Percentiles rank a stretch among this genome's conserved stretches.
These are phyloP conservation scores for Ips typographus DNA, from an alignment of 1,140 invertebrate species.

Conservation along the genomic window DNA sequence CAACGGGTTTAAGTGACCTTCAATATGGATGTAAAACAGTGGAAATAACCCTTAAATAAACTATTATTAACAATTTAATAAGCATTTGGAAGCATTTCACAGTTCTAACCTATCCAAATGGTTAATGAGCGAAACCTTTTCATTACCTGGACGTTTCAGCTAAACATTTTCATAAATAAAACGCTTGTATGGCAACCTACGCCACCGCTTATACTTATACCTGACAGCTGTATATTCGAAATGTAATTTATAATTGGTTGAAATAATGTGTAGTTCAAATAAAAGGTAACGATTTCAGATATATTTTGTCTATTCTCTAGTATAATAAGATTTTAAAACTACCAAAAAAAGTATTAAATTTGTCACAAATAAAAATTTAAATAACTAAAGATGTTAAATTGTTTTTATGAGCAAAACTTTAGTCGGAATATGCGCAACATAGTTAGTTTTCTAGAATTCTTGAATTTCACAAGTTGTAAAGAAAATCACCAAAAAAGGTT, in stretches of 20 bases:
- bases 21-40: no score
- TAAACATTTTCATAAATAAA: conserved; percentile 16
- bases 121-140: conserved; percentile 18
- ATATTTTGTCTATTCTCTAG: background rate
- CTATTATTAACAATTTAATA: background rate
- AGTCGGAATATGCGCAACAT: no score
- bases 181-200: background rate
- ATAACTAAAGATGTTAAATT: no score
- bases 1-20: no score
- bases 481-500: no score
- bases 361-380: no score
- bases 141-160: conserved; percentile 7
- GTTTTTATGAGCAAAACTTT: no score
- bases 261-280: background rate
- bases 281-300: background rate
- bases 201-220: conserved; percentile 6
- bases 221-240: conserved; percentile 3
- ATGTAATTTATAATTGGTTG: background rate
- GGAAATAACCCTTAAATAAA: no score
- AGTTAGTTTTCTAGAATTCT: no score
- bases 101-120: conserved; percentile 4
- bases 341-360: no score
- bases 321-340: no score
- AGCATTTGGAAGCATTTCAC: conserved; percentile 7
- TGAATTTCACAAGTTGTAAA: no score